phyloP scores from a whole-genome alignment of 2,888 invertebrate genomes.

The Acleris laterana region DNA sequence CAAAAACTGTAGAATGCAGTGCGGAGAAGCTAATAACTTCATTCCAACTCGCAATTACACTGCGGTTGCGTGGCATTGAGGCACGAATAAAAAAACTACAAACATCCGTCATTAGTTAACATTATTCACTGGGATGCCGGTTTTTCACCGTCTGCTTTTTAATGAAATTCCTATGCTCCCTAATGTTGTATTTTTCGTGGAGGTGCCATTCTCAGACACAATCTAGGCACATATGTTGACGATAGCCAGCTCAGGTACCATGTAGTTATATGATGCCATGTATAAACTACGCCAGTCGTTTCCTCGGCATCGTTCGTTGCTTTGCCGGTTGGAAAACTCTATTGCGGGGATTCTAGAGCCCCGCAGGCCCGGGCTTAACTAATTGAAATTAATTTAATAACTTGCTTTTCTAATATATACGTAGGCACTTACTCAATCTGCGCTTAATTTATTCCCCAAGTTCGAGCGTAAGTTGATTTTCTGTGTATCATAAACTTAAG shows the following conservation, averaged over 20 bases:
- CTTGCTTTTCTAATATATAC: constrained; percentile 32
- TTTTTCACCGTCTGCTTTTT: constrained; percentile 71
- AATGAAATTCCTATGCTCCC: constrained; percentile 51
- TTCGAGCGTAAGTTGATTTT: constrained; percentile 25
- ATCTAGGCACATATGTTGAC: neutral
- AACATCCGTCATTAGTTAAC: constrained; percentile 73
- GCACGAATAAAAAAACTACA: constrained; percentile 62
- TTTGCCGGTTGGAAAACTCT: constrained; percentile 4
- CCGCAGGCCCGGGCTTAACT: constrained; percentile 6
- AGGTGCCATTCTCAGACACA: neutral
- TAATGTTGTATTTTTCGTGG: constrained; percentile 11
- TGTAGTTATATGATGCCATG: too few relatives aligned
- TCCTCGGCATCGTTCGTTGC: neutral
- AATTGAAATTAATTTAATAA: constrained; percentile 36
- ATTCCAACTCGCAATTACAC: constrained; percentile 67
- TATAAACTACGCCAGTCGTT: neutral
- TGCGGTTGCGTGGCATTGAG: constrained; percentile 62
- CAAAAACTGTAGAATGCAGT: constrained; percentile 38
- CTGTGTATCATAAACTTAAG: constrained; percentile 26
- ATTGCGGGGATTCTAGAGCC: constrained; percentile 1
- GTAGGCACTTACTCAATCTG: constrained; percentile 19
- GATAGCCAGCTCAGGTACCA: neutral
- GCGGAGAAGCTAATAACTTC: constrained; percentile 63
- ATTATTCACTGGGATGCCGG: constrained; percentile 67
- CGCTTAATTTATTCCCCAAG: constrained; percentile 21